Evolutionary conservation across 2,888 invertebrate genomes (phyloP).

Genomic region (Neoascia interrupta): DNA sequence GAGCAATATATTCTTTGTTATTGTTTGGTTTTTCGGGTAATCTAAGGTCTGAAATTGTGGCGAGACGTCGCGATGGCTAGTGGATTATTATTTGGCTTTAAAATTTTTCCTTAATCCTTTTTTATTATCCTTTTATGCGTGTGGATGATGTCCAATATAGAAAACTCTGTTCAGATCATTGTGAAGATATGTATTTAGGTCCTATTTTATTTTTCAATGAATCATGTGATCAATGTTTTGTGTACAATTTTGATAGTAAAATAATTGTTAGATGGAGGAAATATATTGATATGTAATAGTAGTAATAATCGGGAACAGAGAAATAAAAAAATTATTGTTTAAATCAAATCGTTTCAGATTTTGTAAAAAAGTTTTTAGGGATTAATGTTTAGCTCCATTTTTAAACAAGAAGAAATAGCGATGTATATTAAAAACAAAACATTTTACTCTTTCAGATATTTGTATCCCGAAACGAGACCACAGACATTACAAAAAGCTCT

Average conservation of each 20-base stretch:
- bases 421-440: too few species aligned
- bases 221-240: not conserved
- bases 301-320: not conserved
- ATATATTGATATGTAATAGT: conserved; percentile 34
- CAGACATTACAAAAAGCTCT: too few species aligned
- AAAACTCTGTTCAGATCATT: conserved; percentile 17
- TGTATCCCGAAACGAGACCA: too few species aligned
- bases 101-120: too few species aligned
- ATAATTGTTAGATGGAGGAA: not conserved
- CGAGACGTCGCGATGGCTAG: conserved; percentile 1
- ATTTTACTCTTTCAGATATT: too few species aligned
- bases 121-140: conserved; percentile 7
- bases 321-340: too few species aligned
- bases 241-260: conserved; percentile 3
- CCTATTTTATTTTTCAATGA: not conserved
- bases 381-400: too few species aligned
- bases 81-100: conserved; percentile 1
- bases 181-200: conserved; percentile 30
- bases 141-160: too few species aligned
- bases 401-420: too few species aligned
- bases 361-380: too few species aligned
- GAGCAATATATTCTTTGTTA: conserved; percentile 10
- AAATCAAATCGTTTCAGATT: too few species aligned
- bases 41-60: conserved; percentile 26
- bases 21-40: not conserved